phyloP scores from a whole-genome alignment of 2,888 invertebrate genomes.

The Hirudinaria manillensis region DNA sequence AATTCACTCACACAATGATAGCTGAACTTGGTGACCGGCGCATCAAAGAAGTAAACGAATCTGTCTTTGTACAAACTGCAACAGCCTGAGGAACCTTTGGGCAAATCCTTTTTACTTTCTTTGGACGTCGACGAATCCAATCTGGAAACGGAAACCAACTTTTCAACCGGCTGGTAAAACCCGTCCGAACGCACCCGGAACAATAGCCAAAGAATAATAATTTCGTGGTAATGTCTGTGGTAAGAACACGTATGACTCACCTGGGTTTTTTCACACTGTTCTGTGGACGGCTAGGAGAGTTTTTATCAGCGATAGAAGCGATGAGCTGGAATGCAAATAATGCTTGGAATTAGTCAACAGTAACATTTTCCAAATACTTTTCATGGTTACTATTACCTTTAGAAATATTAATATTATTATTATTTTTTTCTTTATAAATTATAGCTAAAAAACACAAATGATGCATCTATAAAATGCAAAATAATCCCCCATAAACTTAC shows the following conservation, averaged over 20 bases:
- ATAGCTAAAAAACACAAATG: no score
- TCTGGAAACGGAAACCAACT: no score
- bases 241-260: not conserved
- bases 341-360: no score
- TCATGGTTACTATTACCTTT: no score
- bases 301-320: no score
- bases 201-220: not conserved
- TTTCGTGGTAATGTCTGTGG: not conserved
- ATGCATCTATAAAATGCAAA: not conserved
- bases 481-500: not conserved
- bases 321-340: no score
- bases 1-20: constrained; percentile 48
- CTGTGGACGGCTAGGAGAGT: no score
- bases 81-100: not conserved
- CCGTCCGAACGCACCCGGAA: no score
- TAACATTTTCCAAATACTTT: no score
- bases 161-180: no score
- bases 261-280: no score
- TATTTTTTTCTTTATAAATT: not conserved
- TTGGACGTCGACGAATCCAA: no score
- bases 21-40: constrained; percentile 50
- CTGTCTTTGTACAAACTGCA: constrained; percentile 29
- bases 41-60: constrained; percentile 37
- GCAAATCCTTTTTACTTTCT: not conserved
- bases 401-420: not conserved